phyloP scores from a whole-genome alignment of 2,113 vertebrate species.

The Lethenteron reissneri region DNA sequence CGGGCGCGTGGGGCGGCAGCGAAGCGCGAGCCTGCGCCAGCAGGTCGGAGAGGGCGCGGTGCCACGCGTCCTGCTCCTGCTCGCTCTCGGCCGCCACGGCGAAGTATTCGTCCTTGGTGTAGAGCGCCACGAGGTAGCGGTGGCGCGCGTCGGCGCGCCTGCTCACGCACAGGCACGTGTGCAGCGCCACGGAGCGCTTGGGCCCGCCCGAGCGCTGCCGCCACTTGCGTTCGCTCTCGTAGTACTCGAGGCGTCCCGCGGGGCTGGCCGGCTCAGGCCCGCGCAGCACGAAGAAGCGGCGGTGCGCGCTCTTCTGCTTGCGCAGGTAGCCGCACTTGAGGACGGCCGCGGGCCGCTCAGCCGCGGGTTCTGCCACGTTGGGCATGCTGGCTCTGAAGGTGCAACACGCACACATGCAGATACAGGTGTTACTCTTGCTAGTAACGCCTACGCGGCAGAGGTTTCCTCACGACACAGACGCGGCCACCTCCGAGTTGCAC shows the following conservation, averaged over 20 bases:
- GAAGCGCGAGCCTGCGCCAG: constrained; percentile 22
- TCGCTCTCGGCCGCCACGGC: constrained; percentile 56
- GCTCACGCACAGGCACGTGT: constrained; percentile 72
- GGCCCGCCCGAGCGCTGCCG: constrained; percentile 58
- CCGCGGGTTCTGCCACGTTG: constrained; percentile 4
- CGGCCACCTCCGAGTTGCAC: too few species aligned
- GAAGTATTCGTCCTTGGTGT: constrained; percentile 63
- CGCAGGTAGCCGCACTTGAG: constrained; percentile 72
- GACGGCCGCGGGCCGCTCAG: constrained; percentile 48
- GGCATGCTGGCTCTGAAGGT: too few species aligned
- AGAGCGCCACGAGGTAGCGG: constrained; percentile 59
- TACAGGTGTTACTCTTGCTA: too few species aligned
- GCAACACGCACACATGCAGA: too few species aligned
- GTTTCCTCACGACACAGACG: too few species aligned
- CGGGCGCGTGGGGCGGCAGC: too few species aligned
- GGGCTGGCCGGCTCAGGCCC: constrained; percentile 46
- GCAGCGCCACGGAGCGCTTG: constrained; percentile 53
- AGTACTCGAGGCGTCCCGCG: constrained; percentile 57
- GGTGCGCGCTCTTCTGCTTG: constrained; percentile 79
- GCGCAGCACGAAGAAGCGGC: constrained; percentile 63
- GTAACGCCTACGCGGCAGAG: too few species aligned
- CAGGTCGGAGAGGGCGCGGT: constrained; percentile 46
- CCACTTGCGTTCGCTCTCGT: constrained; percentile 78
- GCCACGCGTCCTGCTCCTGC: constrained; percentile 56
- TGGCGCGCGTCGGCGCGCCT: constrained; percentile 71